Evolutionary conservation across 2,888 invertebrate genomes (phyloP), one percentile per base, ranked within the genome.

Genomic region (Dorcus hopei): DNA sequence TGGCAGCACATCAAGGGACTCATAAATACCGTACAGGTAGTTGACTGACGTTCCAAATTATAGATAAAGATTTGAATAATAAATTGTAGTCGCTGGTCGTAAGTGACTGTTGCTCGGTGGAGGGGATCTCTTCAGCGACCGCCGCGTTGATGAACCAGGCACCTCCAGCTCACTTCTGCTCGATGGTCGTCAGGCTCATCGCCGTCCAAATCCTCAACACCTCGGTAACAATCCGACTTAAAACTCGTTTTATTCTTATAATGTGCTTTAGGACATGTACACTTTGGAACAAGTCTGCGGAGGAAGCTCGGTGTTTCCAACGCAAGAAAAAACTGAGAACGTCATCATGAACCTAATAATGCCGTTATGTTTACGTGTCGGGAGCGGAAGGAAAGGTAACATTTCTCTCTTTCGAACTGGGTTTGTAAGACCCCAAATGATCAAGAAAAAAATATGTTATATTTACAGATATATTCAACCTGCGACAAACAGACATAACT

Each of bases 271-370:
- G 85, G 94, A 95, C 71, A 88, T 89, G 60, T 94, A 92, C 72
- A 91, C 93, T 0, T 79, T 99, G 69, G 97, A 98, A 72, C 95
- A 95, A 79, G 93, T 97, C 65, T 97, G 97, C 77, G 95, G 96
- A 39, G 93, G 95, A 39, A 91, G 90, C 68, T 86, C 93, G 0
- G 88, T 93, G 69, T 95, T 97, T 74, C 88, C 91, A 19, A 88
- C 90, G 3, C 90, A 92, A 72, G 96, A 97, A 70, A 92, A 96
- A 77, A 93, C 95, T 8, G 97, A 98, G 80, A 94, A 95, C 70
- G 91, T 97, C 82, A 85, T 99, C 50, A 90, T 98, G 85, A 97
- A 98, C 81, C 83, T 99, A 62, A 86, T 99, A 62, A 92, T 99
- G 85, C 99, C 99, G 0, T 82, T 99, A 59, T 97, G 97, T 78